These are phyloP conservation scores for Lagocephalus sceleratus DNA, from an alignment of 2,797 vertebrate genomes.

Conservation along the genomic window DNA sequence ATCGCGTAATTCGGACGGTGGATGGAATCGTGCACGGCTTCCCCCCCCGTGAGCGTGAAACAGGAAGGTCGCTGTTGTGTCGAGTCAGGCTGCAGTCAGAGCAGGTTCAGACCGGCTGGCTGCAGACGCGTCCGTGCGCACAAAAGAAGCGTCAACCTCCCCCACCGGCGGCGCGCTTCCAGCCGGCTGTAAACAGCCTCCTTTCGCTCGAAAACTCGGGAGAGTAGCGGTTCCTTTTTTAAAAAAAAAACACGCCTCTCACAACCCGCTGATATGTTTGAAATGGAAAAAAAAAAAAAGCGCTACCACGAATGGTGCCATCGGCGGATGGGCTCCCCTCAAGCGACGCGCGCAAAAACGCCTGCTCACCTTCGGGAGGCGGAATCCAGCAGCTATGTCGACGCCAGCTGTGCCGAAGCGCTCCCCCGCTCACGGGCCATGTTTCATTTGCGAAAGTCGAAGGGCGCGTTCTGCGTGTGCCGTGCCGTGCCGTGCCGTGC, in stretches of 20 bases:
- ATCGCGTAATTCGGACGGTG: too few species aligned
- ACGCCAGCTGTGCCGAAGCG: constrained; percentile 27
- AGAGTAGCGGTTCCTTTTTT: background rate
- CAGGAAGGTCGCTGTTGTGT: constrained; percentile 41
- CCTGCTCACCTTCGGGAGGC: constrained; percentile 63
- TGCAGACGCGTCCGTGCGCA: constrained; percentile 47
- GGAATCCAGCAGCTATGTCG: constrained; percentile 39
- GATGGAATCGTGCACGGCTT: too few species aligned
- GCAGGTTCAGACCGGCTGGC: constrained; percentile 59
- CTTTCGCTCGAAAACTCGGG: background rate
- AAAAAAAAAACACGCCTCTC: too few species aligned
- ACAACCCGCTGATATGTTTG: background rate
- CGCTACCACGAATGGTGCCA: background rate
- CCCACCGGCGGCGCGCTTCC: constrained; percentile 28
- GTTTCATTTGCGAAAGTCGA: constrained; percentile 24
- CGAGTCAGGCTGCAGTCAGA: constrained; percentile 29
- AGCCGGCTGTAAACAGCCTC: constrained; percentile 28
- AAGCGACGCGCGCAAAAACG: constrained; percentile 12
- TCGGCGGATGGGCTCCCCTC: too few species aligned
- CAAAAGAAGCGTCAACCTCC: constrained; percentile 30
- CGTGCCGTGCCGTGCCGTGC: too few species aligned
- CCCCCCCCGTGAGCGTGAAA: background rate
- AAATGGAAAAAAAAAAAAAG: too few species aligned
- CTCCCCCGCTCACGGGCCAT: constrained; percentile 39
- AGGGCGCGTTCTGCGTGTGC: constrained; percentile 35